phyloP scores from a whole-genome alignment of 2,888 invertebrate species.

The Macrophya alboannulata region DNA sequence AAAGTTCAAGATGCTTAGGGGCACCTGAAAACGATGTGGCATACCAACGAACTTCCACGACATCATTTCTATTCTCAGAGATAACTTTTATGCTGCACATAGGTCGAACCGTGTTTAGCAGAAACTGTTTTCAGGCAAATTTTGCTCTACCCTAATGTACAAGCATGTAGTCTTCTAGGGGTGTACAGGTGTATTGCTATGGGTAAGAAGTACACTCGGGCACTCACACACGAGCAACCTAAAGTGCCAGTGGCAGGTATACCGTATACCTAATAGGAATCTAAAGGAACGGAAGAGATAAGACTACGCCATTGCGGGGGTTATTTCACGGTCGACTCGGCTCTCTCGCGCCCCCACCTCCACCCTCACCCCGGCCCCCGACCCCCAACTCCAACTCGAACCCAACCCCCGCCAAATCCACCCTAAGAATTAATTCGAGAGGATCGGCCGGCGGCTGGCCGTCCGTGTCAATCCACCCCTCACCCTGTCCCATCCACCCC shows the following conservation, averaged over 20 bases:
- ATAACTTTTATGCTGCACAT: neutral
- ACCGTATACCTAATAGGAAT: conserved; percentile 45
- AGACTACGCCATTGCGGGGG: conserved; percentile 75
- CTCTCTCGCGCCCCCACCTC: conserved; percentile 75
- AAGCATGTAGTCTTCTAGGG: neutral
- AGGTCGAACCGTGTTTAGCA: neutral
- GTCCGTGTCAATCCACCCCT: conserved; percentile 69
- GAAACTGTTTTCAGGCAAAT: neutral
- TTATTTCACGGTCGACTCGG: conserved; percentile 80
- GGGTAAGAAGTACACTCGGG: neutral
- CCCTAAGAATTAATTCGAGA: conserved; percentile 80
- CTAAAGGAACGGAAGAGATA: conserved; percentile 55
- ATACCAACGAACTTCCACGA: neutral
- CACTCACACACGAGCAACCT: neutral
- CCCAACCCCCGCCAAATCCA: conserved; percentile 67
- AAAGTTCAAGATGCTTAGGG: neutral
- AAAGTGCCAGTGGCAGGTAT: conserved; percentile 4
- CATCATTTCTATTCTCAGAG: neutral
- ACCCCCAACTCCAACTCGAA: conserved; percentile 63
- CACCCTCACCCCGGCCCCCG: conserved; percentile 69
- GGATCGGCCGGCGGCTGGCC: conserved; percentile 77
- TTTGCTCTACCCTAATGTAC: neutral
- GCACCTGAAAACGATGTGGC: conserved; percentile 1
- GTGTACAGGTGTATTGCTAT: neutral
- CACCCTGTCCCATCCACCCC: conserved; percentile 59